phyloP scores from a whole-genome alignment of 1,140 invertebrate species.

The Dendrolimus punctatus region DNA sequence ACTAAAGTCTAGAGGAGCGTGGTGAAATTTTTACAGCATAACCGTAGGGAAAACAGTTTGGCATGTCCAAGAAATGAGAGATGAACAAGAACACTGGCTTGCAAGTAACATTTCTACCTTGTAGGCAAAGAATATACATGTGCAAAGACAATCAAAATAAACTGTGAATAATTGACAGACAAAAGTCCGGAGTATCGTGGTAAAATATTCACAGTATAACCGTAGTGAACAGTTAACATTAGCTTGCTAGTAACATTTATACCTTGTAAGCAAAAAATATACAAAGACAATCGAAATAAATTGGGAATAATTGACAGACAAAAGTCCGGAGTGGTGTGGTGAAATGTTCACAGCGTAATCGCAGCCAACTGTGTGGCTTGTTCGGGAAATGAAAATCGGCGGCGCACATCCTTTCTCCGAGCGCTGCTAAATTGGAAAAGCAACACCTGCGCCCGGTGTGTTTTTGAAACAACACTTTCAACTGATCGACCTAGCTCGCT shows the following conservation, averaged over 20 bases:
- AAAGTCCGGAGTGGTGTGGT: slow-evolving; percentile 2
- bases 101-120: no score
- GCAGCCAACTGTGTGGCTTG: slow-evolving; percentile 17
- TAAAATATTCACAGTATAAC: slow-evolving; percentile 4
- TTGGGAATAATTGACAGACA: neutral
- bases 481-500: slow-evolving; percentile 8
- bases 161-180: neutral
- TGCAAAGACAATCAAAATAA: no score
- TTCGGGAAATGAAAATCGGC: slow-evolving; percentile 44
- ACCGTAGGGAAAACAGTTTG: no score
- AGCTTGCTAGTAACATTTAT: no score
- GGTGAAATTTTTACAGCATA: no score
- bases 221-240: neutral
- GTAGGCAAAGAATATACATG: no score
- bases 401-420: slow-evolving; percentile 23
- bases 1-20: no score
- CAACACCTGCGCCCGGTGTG: slow-evolving; percentile 33
- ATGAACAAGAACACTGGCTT: no score
- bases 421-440: slow-evolving; percentile 37
- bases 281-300: no score
- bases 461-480: slow-evolving; percentile 28
- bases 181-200: slow-evolving; percentile 1
- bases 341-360: slow-evolving; percentile 6
- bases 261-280: no score
- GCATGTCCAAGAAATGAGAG: no score